phyloP scores from a whole-genome alignment of 2,797 vertebrate species.

The Allobates femoralis region DNA sequence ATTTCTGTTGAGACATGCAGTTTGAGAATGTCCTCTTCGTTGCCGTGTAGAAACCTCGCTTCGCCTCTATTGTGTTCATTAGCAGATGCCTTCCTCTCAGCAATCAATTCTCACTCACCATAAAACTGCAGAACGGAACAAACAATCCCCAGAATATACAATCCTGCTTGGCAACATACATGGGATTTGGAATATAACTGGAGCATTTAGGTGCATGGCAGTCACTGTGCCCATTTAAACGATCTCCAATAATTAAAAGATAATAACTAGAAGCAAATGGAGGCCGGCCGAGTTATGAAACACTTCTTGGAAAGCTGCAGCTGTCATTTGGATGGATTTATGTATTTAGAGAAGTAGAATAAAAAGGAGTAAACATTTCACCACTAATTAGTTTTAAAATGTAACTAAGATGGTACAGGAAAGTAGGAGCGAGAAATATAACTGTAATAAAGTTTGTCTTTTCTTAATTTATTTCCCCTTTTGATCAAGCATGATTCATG shows the following conservation, averaged over 20 bases:
- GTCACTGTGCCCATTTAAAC: conserved; percentile 7
- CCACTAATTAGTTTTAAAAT: not conserved
- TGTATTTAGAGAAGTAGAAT: conserved; percentile 34
- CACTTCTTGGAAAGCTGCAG: conserved; percentile 30
- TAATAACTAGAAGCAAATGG: conserved; percentile 29
- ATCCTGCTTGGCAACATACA: conserved; percentile 41
- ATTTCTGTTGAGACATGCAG: conserved; percentile 1
- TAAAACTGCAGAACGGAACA: conserved; percentile 47
- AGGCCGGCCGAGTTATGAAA: not conserved
- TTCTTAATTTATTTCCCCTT: no score
- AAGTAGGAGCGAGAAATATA: no score
- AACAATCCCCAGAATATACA: conserved; percentile 42
- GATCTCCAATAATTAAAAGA: conserved; percentile 50
- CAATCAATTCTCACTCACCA: conserved; percentile 49
- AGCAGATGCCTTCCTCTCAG: conserved; percentile 42
- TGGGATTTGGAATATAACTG: conserved; percentile 24
- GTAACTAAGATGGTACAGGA: not conserved
- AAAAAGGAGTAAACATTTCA: not conserved
- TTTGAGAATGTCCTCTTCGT: conserved; percentile 2
- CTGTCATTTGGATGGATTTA: not conserved
- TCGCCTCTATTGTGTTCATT: conserved; percentile 36
- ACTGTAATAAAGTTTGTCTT: no score
- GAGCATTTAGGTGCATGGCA: conserved; percentile 21
- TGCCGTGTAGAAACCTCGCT: not conserved
- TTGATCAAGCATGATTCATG: no score